A percentile compares a stretch with the other conserved stretches of the same genome.
Evolutionary conservation across 2,888 invertebrate genomes (phyloP).

Genomic region (Tenthredo mesomela): DNA sequence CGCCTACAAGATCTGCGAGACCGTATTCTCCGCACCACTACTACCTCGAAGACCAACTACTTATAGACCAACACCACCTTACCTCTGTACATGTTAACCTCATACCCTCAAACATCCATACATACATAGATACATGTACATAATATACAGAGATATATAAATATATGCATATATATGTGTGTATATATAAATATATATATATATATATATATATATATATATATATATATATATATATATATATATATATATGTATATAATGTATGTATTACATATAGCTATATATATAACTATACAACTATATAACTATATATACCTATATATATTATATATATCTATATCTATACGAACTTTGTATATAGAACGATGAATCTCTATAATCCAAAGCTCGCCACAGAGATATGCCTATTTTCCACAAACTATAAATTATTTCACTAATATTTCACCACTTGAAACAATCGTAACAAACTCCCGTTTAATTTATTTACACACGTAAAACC

Average conservation of each 20-base stretch:
- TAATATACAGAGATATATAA: neutral
- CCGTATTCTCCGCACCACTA: slow-evolving; percentile 40
- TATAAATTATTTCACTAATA: slow-evolving; percentile 16
- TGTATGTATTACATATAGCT: neutral
- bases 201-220: neutral
- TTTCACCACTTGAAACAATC: neutral
- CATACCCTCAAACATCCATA: slow-evolving; percentile 34
- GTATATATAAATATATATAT: neutral
- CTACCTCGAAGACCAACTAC: slow-evolving; percentile 22
- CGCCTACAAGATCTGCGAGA: slow-evolving; percentile 52
- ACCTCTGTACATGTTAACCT: slow-evolving; percentile 18
- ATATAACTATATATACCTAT: neutral
- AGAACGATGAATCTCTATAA: slow-evolving; percentile 40
- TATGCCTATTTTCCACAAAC: neutral
- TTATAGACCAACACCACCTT: slow-evolving; percentile 39
- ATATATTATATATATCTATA: neutral
- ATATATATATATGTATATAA: neutral
- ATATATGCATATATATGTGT: neutral
- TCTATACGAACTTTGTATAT: slow-evolving; percentile 38
- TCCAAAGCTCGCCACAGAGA: neutral
- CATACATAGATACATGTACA: slow-evolving; percentile 25
- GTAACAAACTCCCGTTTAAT: neutral
- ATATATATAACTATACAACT: neutral
- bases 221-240: neutral
- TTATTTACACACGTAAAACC: neutral